phyloP scores from a whole-genome alignment of 2,797 vertebrate genomes.

The Tokudaia tokunoshimensis region DNA sequence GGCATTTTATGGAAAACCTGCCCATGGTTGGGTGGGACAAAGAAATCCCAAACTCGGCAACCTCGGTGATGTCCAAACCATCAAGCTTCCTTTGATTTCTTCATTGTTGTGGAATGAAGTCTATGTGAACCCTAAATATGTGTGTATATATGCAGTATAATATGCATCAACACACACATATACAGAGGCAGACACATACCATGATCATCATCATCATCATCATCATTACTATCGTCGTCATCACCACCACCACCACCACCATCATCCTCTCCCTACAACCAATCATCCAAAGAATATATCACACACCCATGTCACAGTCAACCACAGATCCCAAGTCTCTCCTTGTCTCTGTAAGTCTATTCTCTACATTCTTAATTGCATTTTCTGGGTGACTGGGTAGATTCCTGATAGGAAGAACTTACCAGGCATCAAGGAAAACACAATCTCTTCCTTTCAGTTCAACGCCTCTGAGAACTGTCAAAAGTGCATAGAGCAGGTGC shows the following conservation, averaged over 20 bases:
- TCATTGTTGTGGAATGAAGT: not conserved
- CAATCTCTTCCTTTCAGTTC: not conserved
- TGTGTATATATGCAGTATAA: not conserved
- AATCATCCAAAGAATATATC: accelerated
- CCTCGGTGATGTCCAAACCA: not conserved
- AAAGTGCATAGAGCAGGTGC: not conserved
- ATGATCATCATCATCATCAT: not conserved
- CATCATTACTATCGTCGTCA: not conserved
- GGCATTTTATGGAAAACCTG: accelerated
- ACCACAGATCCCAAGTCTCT: not conserved
- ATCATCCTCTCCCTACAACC: not conserved
- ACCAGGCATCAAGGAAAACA: not conserved
- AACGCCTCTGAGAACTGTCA: not conserved
- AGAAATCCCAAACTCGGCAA: not conserved
- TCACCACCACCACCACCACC: not conserved
- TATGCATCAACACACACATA: not conserved
- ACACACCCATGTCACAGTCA: not conserved
- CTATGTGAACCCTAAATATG: not conserved
- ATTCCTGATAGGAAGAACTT: not conserved
- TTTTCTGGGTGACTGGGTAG: not conserved
- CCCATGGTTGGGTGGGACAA: not conserved
- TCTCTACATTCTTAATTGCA: not conserved
- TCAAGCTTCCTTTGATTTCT: conserved; percentile 27
- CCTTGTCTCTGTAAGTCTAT: not conserved
- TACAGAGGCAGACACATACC: not conserved